Evolutionary conservation across 2,113 vertebrate species (phyloP).

Genomic region (Pterocles burchelli): DNA sequence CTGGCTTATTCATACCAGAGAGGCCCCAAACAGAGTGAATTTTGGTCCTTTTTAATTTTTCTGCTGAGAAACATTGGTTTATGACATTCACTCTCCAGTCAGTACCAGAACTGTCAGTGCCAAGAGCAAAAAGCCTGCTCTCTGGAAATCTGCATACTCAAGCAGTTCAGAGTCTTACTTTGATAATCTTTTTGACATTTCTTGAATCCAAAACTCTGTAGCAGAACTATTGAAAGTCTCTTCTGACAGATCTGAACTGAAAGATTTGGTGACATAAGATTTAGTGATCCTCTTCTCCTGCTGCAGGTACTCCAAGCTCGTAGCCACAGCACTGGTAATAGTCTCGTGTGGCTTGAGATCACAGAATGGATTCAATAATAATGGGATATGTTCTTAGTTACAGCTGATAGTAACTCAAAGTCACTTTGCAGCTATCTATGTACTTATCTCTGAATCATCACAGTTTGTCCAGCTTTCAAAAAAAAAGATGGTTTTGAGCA

Average conservation of each 20-base stretch:
- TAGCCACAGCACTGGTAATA: not conserved
- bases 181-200: conserved; percentile 52
- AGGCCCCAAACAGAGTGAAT: not conserved
- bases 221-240: not conserved
- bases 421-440: not conserved
- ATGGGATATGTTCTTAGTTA: not conserved
- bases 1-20: not conserved
- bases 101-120: conserved; percentile 9
- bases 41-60: not conserved
- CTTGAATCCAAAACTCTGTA: not conserved
- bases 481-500: not conserved
- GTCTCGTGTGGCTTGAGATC: not conserved
- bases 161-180: conserved; percentile 26
- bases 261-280: not conserved
- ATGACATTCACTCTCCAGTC: not conserved
- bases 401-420: not conserved
- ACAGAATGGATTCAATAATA: not conserved
- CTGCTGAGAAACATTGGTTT: not conserved
- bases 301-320: not conserved
- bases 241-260: not conserved
- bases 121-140: conserved; percentile 37
- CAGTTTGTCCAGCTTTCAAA: not conserved
- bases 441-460: not conserved
- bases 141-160: conserved; percentile 31
- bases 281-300: not conserved